phyloP scores from a whole-genome alignment of 2,113 vertebrate genomes.

The Tor tambroides region DNA sequence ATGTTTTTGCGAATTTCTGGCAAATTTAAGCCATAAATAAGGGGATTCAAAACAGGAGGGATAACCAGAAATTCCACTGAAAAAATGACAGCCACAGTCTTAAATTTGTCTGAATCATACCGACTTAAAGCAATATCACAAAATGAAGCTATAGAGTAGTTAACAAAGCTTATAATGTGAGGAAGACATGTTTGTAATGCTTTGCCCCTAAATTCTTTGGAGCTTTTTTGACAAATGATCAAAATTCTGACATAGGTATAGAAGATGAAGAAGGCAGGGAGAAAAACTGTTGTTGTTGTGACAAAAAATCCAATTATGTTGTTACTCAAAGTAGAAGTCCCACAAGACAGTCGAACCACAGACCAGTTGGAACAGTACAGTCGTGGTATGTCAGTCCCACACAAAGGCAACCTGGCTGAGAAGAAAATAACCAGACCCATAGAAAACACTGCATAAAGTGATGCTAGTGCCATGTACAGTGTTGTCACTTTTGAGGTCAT shows the following conservation, averaged over 20 bases:
- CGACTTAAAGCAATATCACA: slow-evolving; percentile 48
- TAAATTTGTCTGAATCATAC: slow-evolving; percentile 20
- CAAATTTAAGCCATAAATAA: slow-evolving; percentile 64
- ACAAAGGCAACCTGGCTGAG: slow-evolving; percentile 39
- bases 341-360: slow-evolving; percentile 57
- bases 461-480: slow-evolving; percentile 50
- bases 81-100: background rate
- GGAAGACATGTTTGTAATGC: slow-evolving; percentile 67
- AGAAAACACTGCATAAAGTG: slow-evolving; percentile 4
- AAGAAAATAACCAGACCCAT: slow-evolving; percentile 11
- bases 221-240: slow-evolving; percentile 44
- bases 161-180: slow-evolving; percentile 64
- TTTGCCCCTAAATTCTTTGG: slow-evolving; percentile 57
- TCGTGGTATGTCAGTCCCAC: slow-evolving; percentile 42
- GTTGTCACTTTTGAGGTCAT: slow-evolving; percentile 58
- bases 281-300: slow-evolving; percentile 53
- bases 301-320: slow-evolving; percentile 63
- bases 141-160: slow-evolving; percentile 54
- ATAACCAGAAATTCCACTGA: slow-evolving; percentile 62
- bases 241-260: slow-evolving; percentile 63
- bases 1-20: slow-evolving; percentile 56
- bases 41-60: slow-evolving; percentile 63
- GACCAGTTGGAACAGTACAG: slow-evolving; percentile 52
- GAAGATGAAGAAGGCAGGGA: slow-evolving; percentile 64
- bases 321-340: slow-evolving; percentile 56